Evolutionary conservation across 2,113 vertebrate species (phyloP), one percentile per base, ranked within the genome.

Genomic region (Hylia prasina): DNA sequence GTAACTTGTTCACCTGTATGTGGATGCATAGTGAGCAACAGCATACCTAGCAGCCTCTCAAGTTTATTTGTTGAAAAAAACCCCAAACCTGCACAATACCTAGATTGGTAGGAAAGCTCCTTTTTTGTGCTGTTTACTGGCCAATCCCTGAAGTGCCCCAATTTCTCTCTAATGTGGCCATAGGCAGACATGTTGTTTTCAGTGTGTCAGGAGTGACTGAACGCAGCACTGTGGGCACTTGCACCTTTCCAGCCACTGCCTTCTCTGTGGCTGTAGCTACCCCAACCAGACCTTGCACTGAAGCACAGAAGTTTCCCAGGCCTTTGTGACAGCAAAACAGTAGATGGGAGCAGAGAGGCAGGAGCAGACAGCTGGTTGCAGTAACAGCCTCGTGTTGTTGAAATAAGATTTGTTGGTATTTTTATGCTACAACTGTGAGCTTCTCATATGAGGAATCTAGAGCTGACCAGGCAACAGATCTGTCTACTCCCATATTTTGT

Each of bases 401-500:
- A 87, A 94, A n/a, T 25, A 72, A 82, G 37, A 39, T 80, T 82
- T 85, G 40, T 79, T 72, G 57, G 51, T 82, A 40, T 19, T 82
- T 82, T 13, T 7, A 1, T 21, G 2, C 56, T 87, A 30, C 23
- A 61, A 31, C 24, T 4, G 0, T 20, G 69, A 84, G 28, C 19
- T 95, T 53, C 72, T 89, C 56, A 27, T 50, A 15, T 0, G 10
- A 83, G 64, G 15, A 45, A 16, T 21, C 2, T 47, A 40, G 73
- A 71, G 51, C 33, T 90, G 73, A 60, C 40, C 13, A 57, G 31
- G 18, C 0, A 0, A 7, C 22, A 77, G 71, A 56, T 83, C 15
- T 1, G 0, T 71, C 30, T 40, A 20, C 4, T 39, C 16, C 35
- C 0, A 0, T 85, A 9, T 31, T 51, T 82, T 76, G n/a, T 75